Evolutionary conservation across 1,140 invertebrate species (phyloP).

Genomic region (Drosophila murphyi): DNA sequence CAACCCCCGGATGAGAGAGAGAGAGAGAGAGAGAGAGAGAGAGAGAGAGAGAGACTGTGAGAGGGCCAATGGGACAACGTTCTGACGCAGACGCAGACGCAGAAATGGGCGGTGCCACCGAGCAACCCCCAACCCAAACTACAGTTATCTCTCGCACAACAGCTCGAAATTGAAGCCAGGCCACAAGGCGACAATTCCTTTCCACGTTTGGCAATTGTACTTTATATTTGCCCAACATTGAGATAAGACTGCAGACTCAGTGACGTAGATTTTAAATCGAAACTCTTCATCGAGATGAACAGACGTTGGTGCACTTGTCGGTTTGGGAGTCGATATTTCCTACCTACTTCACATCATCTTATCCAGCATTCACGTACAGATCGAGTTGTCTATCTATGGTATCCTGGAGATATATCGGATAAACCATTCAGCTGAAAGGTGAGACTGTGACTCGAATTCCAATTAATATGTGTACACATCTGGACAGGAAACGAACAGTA

Average conservation of each 20-base stretch:
- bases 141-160: not conserved
- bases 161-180: no score
- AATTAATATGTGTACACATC: no score
- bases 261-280: not conserved
- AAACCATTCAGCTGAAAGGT: no score
- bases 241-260: not conserved
- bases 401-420: not conserved
- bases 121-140: constrained; percentile 1
- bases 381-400: not conserved
- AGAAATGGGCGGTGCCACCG: constrained; percentile 19
- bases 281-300: not conserved
- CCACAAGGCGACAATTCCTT: not conserved
- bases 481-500: no score
- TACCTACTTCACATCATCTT: not conserved
- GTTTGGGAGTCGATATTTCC: not conserved
- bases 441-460: no score
- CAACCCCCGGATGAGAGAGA: not conserved
- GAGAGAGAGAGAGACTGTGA: not conserved
- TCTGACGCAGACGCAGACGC: constrained; percentile 27
- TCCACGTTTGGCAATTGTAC: not conserved
- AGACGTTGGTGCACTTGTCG: not conserved
- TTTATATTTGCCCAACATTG: not conserved
- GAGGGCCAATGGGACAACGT: not conserved
- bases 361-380: not conserved
- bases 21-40: not conserved